Conservation (phyloP, 2,888 invertebrate genomes). For the Dilophus febrilis region DNA sequence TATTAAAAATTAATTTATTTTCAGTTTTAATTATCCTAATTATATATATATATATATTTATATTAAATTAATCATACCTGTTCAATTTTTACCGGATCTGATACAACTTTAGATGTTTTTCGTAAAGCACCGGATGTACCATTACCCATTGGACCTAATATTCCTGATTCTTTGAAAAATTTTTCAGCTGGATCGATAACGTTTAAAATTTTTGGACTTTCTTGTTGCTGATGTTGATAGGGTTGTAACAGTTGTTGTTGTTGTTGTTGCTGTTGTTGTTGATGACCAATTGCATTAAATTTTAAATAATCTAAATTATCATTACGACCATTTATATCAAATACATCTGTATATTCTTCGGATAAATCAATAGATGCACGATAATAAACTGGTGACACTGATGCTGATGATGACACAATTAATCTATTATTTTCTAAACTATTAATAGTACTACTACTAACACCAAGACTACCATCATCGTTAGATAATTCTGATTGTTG, state of each 20-base stretch:
- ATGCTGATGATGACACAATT: not conserved
- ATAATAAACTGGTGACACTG: not conserved
- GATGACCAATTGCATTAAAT: not conserved
- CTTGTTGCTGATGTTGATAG: conserved; percentile 1
- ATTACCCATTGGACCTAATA: conserved; percentile 17
- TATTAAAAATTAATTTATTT: too few relatives aligned
- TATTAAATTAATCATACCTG: conserved; percentile 15
- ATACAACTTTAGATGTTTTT: conserved; percentile 20
- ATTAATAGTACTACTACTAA: not conserved
- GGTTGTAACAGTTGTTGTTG: not conserved
- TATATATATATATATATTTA: too few relatives aligned
- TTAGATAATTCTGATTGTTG: too few relatives aligned
- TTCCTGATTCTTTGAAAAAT: conserved; percentile 21
- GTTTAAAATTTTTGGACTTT: too few relatives aligned
- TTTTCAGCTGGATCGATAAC: conserved; percentile 16
- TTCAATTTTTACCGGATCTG: conserved; percentile 18
- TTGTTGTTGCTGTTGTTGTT: not conserved
- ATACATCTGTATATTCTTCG: too few relatives aligned
- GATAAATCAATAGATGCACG: not conserved
- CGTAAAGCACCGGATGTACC: conserved; percentile 14
- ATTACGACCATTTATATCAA: not conserved
- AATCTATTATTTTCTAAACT: not conserved
- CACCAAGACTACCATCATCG: too few relatives aligned
- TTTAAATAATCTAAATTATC: not conserved
- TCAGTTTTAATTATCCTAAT: too few relatives aligned